Conservation (phyloP, 2,113 vertebrate species). For the Stegastes partitus region DNA sequence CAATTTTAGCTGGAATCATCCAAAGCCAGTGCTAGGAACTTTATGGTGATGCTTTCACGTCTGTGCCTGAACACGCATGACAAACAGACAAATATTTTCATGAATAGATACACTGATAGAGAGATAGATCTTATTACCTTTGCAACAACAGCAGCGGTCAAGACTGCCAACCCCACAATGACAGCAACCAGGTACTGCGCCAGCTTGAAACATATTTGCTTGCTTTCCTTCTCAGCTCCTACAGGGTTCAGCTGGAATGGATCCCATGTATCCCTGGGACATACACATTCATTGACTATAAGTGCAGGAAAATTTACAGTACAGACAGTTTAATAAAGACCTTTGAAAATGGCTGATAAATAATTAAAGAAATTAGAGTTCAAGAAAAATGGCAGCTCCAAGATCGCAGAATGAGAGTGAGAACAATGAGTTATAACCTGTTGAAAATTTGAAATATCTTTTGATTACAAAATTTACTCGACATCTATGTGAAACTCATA, state of each 20-base stretch:
- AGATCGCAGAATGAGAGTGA: not conserved
- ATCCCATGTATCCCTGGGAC: constrained; percentile 85
- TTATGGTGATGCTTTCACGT: not conserved
- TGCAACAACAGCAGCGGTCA: constrained; percentile 76
- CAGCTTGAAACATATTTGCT: constrained; percentile 75
- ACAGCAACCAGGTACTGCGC: constrained; percentile 80
- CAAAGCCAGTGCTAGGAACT: no score
- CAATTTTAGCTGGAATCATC: no score
- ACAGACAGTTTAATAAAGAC: not conserved
- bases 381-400: not conserved
- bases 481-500: no score
- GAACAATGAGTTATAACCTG: no score
- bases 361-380: not conserved
- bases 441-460: no score
- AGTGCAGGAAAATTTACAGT: not conserved
- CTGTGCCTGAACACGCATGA: not conserved
- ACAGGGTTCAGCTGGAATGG: constrained; percentile 85
- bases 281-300: not conserved
- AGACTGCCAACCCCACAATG: constrained; percentile 81
- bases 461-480: no score
- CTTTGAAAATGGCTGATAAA: not conserved
- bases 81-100: not conserved
- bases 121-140: constrained; percentile 72
- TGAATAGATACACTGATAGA: not conserved
- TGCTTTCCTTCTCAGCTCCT: constrained; percentile 84